Evolutionary conservation across 2,113 vertebrate genomes (phyloP).

Genomic region (Microcebus jonahi): DNA sequence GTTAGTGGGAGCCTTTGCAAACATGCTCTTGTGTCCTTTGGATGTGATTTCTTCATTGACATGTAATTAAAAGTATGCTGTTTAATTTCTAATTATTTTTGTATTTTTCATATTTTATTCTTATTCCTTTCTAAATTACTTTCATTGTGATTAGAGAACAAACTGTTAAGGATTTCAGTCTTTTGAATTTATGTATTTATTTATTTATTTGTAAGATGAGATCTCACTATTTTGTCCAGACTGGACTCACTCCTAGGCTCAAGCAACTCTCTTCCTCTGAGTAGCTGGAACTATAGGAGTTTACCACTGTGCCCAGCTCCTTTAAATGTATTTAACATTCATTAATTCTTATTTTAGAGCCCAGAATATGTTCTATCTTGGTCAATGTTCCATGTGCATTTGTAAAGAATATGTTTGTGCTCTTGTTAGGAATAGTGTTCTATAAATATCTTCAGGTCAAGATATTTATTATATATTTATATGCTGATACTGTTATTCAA

Average conservation of each 20-base stretch:
- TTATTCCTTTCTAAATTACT: slow-evolving; percentile 23
- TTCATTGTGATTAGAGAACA: not conserved
- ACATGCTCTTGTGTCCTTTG: not conserved
- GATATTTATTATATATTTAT: too few species aligned
- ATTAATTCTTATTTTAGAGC: not conserved
- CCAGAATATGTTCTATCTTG: not conserved
- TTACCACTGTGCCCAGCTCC: too few species aligned
- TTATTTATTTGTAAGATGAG: not conserved
- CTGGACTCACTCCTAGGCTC: too few species aligned
- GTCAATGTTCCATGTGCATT: not conserved
- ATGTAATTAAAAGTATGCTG: not conserved
- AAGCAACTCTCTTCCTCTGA: too few species aligned
- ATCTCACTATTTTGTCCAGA: too few species aligned
- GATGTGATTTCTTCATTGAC: not conserved
- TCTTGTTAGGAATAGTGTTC: not conserved
- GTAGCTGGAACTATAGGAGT: too few species aligned
- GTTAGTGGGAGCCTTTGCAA: not conserved
- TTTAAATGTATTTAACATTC: not conserved
- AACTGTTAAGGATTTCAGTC: not conserved
- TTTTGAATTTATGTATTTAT: not conserved
- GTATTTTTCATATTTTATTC: not conserved
- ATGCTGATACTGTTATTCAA: not conserved
- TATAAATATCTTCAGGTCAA: not conserved
- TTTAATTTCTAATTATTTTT: not conserved
- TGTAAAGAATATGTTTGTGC: slow-evolving; percentile 24